Evolutionary conservation across 2,888 invertebrate species (phyloP).

Genomic region (Balanococcus diminutus): DNA sequence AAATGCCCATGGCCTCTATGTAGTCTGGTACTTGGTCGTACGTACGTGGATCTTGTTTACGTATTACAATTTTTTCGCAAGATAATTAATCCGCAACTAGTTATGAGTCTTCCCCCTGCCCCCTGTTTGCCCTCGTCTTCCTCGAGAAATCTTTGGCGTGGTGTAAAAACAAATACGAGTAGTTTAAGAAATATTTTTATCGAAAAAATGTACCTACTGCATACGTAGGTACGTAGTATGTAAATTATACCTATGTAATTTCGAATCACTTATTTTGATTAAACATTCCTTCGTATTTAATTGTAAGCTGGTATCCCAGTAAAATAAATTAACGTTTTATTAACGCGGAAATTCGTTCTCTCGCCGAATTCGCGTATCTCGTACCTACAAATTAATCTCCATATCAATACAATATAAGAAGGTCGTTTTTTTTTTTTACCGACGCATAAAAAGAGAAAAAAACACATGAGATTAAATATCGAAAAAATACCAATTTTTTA

Average conservation of each 20-base stretch:
- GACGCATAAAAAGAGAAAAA: not conserved
- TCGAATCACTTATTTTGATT: slow-evolving; percentile 8
- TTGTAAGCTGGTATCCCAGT: not conserved
- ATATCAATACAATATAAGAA: slow-evolving; percentile 9
- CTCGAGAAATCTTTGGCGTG: not conserved
- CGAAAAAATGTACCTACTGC: not conserved
- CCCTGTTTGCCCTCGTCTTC: no score
- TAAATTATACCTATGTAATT: not conserved
- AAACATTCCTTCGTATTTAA: slow-evolving; percentile 35
- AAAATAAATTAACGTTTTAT: slow-evolving; percentile 39
- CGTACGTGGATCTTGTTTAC: slow-evolving; percentile 24
- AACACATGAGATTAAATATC: not conserved
- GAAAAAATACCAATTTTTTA: no score
- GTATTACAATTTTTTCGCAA: not conserved
- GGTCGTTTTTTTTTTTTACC: not conserved
- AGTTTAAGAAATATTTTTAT: not conserved
- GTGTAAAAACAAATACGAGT: not conserved
- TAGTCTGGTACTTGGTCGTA: no score
- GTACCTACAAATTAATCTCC: slow-evolving; percentile 34
- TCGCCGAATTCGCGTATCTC: not conserved
- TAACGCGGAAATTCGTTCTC: slow-evolving; percentile 45
- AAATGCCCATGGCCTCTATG: no score
- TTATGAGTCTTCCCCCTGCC: no score
- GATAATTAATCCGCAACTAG: not conserved
- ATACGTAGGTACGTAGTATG: not conserved